Base-by-base conservation (phyloP, 2,113 vertebrate species). In the Sinocyclocheilus grahami region DNA sequence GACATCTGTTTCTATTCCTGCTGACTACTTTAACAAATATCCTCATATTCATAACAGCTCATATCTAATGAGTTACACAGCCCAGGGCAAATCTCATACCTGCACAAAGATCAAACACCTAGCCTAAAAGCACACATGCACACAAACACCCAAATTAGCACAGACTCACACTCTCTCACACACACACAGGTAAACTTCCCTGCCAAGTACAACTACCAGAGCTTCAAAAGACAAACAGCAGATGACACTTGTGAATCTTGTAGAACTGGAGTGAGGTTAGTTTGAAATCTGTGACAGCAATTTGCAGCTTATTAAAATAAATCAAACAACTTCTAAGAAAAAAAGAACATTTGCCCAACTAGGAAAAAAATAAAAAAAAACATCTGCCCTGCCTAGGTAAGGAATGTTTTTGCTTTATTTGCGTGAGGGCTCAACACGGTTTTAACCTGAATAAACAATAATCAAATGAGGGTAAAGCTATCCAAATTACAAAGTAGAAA, bases 1-100 rank as follows among this genome's bases (percentile, higher is more conserved):
- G 95, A 95, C 95, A 95, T 96, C 94, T 96, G 95, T 95, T 95
- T 92, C 92, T 93, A 93, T 94, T 94, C 93, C 93, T 92, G 93
- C 93, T 93, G 93, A 93, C 94, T 93, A 94, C 91, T 94, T 95
- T 91, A 94, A 94, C 94, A 95, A 95, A 95, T 95, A 95, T 94
- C 94, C 93, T 93, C 72, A 85, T 94, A 94, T 94, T 94, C 93
- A 91, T 86, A 93, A 89, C 90, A 94, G 92, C 90, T 93, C 92
- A 92, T 92, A 93, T 91, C 91, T 94, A 95, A 95, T 95, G 94
- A 95, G 93, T 88, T 90, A 91, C 91, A 91, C 89, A 88, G 92
- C 92, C 93, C 92, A 90, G 93, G 92, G 93, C 93, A 91, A 93
- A 91, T 92, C 90, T 87, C 91, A 86, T 93, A 93, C 93, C 90